Evolutionary conservation across 1,140 invertebrate species (phyloP).

Genomic region (Eriocheir sinensis): DNA sequence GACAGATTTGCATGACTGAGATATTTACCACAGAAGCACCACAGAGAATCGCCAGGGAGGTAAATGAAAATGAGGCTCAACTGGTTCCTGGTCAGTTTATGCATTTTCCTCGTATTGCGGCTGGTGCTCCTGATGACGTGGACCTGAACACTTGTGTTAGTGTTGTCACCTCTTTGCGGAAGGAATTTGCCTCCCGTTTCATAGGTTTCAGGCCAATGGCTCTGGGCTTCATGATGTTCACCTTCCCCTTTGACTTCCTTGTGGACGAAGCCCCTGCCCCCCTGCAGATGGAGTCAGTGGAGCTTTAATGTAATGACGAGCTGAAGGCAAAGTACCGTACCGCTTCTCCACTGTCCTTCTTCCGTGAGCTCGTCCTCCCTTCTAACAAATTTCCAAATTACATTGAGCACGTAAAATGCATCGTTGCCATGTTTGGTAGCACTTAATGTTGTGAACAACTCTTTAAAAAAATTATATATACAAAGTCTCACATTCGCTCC

Average conservation of each 20-base stretch:
- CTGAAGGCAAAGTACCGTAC: constrained; percentile 34
- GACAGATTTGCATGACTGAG: no score
- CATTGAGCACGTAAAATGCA: constrained; percentile 21
- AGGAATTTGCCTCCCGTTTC: constrained; percentile 51
- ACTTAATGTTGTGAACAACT: constrained; percentile 43
- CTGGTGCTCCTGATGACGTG: no score
- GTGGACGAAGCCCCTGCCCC: background rate
- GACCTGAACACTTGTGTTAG: no score
- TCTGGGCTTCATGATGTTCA: no score
- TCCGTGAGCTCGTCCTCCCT: no score
- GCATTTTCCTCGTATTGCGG: no score
- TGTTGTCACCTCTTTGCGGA: background rate
- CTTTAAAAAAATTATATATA: constrained; percentile 42
- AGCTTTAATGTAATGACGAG: background rate
- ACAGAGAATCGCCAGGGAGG: no score
- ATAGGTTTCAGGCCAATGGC: background rate
- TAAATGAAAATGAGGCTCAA: no score
- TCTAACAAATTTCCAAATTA: no score
- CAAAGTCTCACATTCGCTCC: constrained; percentile 39
- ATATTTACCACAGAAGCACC: no score
- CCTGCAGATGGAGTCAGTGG: background rate
- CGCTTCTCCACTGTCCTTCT: constrained; percentile 27
- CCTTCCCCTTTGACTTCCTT: background rate
- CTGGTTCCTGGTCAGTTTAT: no score
- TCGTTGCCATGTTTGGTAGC: background rate